Evolutionary conservation across 2,113 vertebrate genomes (phyloP).

Genomic region (Scopus umbretta): DNA sequence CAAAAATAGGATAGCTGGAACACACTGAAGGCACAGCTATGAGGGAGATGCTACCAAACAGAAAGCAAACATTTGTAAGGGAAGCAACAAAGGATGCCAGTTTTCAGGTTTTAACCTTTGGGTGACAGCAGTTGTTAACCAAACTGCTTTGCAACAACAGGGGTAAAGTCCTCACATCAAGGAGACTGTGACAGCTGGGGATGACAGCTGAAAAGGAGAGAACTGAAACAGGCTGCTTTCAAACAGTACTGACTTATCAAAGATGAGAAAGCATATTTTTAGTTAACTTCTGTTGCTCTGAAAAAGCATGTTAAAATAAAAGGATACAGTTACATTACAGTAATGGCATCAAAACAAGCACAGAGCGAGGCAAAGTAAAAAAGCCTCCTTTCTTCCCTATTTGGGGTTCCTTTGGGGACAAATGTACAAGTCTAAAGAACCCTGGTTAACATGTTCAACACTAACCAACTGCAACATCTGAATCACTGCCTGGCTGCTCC

Average conservation of each 20-base stretch:
- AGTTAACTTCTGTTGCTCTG: conserved; percentile 46
- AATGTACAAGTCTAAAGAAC: background rate
- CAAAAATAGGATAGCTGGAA: background rate
- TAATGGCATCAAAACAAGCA: background rate
- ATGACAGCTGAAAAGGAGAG: conserved; percentile 56
- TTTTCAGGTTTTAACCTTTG: conserved; percentile 40
- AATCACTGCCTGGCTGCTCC: background rate
- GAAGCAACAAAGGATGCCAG: background rate
- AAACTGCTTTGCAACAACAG: conserved; percentile 23
- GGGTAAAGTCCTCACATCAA: conserved; percentile 15
- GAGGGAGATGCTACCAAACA: background rate
- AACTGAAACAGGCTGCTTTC: conserved; percentile 49
- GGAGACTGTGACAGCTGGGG: conserved; percentile 48
- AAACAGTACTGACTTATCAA: conserved; percentile 10
- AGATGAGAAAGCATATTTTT: conserved; percentile 54
- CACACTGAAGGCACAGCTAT: background rate
- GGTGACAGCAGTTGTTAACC: conserved; percentile 36
- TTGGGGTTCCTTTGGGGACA: background rate
- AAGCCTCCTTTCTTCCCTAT: background rate
- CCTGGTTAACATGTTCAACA: background rate
- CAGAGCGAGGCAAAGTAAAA: background rate
- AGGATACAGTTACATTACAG: background rate
- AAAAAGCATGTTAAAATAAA: conserved; percentile 12
- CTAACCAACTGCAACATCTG: background rate
- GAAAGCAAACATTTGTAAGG: background rate